Evolutionary conservation across 2,113 vertebrate species (phyloP), one percentile per base, ranked within the genome.

Genomic region (Rhinogobius similis): DNA sequence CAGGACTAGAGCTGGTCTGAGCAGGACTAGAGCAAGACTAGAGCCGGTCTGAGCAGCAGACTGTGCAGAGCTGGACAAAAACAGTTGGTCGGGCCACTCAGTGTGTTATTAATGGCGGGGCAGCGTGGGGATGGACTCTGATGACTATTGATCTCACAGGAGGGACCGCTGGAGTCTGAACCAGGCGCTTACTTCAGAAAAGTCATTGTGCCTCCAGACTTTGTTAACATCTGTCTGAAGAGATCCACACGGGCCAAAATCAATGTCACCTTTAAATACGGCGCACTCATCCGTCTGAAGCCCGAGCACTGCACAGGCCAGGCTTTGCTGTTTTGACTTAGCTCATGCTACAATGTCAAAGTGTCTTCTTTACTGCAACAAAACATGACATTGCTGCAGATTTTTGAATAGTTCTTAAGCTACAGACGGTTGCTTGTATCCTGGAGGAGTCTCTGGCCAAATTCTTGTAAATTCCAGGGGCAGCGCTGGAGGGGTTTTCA

Each of bases 131-230:
- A 78, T 72, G 81, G 81, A 75, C 76, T 75, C 72, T 91, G 82
- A 87, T 86, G 85, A 84, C 77, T 87, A 88, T 87, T 72, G 87
- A 90, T 89, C 79, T 76, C 58, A 62, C 65, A 68, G 18, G 71
- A 72, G 77, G 62, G 79, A 70, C 79, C 65, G 50, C 62, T 71
- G 71, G 71, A 76, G 76, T 52, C 44, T 64, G 68, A 59, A 72
- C 64, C 72, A 44, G 68, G 16, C 32, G 70, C 61, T 70, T 53
- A 75, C 72, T 79, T 81, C 63, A 68, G 50, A 81, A 73, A 78
- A 79, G 36, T 43, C 63, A 67, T 74, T 73, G 27, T 41, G 41
- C 62, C 56, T 46, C 27, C 18, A 12, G 58, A 38, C 74, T 79
- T 79, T 69, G 65, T 58, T 73, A 82, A 72, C 74, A 68, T 38